Evolutionary conservation across 2,797 vertebrate species (phyloP).

Genomic region (Sebastes jordani): DNA sequence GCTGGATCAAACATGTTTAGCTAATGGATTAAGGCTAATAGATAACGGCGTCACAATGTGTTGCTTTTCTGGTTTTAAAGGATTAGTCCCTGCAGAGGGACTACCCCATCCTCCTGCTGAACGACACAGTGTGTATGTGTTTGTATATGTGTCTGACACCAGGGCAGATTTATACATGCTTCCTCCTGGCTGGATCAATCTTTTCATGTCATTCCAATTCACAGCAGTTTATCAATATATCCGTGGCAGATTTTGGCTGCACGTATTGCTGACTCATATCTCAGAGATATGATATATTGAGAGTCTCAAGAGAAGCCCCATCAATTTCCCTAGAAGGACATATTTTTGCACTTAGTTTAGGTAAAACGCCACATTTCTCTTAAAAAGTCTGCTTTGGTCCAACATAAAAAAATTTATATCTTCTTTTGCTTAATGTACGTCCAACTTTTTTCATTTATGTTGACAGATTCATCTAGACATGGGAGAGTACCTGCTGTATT

Average conservation of each 20-base stretch:
- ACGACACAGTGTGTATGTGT: constrained; percentile 18
- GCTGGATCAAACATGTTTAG: constrained; percentile 60
- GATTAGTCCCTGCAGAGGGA: constrained; percentile 60
- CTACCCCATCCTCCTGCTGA: constrained; percentile 43
- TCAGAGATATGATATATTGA: background rate
- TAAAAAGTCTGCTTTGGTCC: background rate
- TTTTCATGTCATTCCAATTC: constrained; percentile 38
- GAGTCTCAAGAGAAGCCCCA: constrained; percentile 3
- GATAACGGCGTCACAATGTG: constrained; percentile 60
- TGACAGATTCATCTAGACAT: background rate
- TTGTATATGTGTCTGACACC: constrained; percentile 43
- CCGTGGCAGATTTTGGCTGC: constrained; percentile 21
- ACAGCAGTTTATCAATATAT: constrained; percentile 31
- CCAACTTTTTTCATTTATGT: background rate
- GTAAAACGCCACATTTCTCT: background rate
- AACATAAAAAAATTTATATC: background rate
- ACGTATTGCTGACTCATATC: background rate
- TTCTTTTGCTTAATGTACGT: background rate
- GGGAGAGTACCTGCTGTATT: background rate
- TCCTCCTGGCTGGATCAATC: constrained; percentile 25
- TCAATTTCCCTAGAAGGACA: background rate
- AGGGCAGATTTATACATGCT: constrained; percentile 31
- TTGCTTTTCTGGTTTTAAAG: constrained; percentile 63
- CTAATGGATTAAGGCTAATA: constrained; percentile 63
- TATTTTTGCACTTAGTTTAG: background rate